Conservation (phyloP, 2,888 invertebrate genomes). For the Dromius quadrimaculatus region DNA sequence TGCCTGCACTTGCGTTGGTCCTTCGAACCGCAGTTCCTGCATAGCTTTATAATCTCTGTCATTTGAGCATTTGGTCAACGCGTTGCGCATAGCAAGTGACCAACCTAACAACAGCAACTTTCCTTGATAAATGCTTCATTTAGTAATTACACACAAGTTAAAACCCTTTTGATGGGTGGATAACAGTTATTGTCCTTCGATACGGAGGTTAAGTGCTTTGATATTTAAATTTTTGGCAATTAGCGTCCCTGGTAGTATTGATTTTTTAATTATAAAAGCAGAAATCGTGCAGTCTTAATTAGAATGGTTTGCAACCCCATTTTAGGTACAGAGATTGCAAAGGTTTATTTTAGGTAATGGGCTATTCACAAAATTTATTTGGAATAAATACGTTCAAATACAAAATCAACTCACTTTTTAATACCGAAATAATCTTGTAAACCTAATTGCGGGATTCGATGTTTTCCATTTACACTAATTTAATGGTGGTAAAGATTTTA, state of each 20-base stretch:
- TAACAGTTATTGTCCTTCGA: conserved; percentile 36
- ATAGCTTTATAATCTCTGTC: no score
- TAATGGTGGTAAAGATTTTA: no score
- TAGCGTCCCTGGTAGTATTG: conserved; percentile 5
- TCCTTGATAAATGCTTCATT: conserved; percentile 45
- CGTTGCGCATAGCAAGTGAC: conserved; percentile 48
- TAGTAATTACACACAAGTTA: conserved; percentile 43
- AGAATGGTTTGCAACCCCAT: no score
- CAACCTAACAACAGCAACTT: conserved; percentile 24
- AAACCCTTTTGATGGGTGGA: conserved; percentile 23
- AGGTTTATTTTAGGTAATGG: no score
- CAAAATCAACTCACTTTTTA: no score
- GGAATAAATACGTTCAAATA: no score
- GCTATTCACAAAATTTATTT: no score
- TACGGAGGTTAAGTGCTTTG: conserved; percentile 40
- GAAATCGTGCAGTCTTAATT: not conserved
- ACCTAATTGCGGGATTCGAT: no score
- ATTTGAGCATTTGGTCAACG: no score
- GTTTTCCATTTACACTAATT: no score
- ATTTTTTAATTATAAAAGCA: conserved; percentile 38
- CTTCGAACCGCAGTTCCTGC: conserved; percentile 6
- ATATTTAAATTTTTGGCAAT: conserved; percentile 48
- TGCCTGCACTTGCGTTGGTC: not conserved
- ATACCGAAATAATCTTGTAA: no score
- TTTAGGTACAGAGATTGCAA: no score